Evolutionary conservation across 2,888 invertebrate genomes (phyloP).

Genomic region (Leucoma salicis): DNA sequence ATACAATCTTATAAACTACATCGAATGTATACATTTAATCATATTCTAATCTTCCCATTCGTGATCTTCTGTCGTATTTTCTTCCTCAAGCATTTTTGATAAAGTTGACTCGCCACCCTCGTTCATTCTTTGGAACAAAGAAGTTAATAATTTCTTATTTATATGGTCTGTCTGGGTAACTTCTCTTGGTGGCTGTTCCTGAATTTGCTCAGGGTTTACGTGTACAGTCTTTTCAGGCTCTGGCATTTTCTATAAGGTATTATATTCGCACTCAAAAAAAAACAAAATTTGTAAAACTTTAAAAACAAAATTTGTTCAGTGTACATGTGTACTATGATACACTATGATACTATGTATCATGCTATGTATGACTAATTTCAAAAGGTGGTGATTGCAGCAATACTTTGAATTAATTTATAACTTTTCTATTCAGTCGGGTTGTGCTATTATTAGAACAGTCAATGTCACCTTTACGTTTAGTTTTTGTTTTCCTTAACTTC

Average conservation of each 20-base stretch:
- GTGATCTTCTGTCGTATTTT: slow-evolving; percentile 58
- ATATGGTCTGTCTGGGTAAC: slow-evolving; percentile 84
- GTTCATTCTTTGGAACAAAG: slow-evolving; percentile 83
- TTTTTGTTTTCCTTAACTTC: slow-evolving; percentile 6
- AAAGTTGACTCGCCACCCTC: slow-evolving; percentile 56
- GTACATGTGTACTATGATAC: too few relatives aligned
- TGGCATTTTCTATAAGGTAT: slow-evolving; percentile 49
- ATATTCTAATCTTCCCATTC: slow-evolving; percentile 64
- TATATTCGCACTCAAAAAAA: slow-evolving; percentile 1
- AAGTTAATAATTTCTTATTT: slow-evolving; percentile 85
- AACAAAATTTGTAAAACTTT: neutral
- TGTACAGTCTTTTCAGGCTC: slow-evolving; percentile 54
- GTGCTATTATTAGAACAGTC: neutral
- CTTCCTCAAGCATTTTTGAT: slow-evolving; percentile 59
- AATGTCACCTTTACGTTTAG: slow-evolving; percentile 2
- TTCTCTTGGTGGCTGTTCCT: slow-evolving; percentile 65
- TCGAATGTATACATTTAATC: too few relatives aligned
- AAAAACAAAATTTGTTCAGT: neutral
- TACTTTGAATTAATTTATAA: too few relatives aligned
- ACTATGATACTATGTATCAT: neutral
- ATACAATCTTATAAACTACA: slow-evolving; percentile 15
- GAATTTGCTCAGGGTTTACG: slow-evolving; percentile 44
- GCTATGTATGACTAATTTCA: neutral
- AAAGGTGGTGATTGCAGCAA: neutral
- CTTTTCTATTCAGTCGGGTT: slow-evolving; percentile 26